phyloP scores from a whole-genome alignment of 1,140 invertebrate genomes.

The Platorchestia sp. region DNA sequence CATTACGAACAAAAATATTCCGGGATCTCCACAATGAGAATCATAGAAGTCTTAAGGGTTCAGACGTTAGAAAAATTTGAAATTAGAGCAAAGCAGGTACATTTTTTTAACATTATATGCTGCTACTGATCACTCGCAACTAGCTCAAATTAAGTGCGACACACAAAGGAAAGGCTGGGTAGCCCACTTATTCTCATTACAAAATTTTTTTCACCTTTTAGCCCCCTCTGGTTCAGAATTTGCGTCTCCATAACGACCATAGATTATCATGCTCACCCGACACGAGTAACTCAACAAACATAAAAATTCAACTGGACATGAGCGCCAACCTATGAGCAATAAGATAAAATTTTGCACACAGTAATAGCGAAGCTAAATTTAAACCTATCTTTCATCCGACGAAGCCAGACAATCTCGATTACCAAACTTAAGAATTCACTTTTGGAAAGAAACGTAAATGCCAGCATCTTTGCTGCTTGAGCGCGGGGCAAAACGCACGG shows the following conservation, averaged over 20 bases:
- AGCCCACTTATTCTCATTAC: no score
- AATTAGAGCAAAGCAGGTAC: background rate
- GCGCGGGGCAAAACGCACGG: background rate
- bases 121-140: background rate
- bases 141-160: background rate
- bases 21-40: background rate
- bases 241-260: no score
- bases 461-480: background rate
- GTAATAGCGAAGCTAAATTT: background rate
- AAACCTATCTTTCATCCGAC: background rate
- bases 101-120: background rate
- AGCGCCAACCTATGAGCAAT: background rate
- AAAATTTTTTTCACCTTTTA: no score
- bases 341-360: background rate
- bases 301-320: background rate
- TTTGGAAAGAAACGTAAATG: background rate
- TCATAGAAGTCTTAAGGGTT: background rate
- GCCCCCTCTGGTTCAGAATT: no score
- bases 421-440: background rate
- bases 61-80: background rate
- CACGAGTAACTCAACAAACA: background rate
- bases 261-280: background rate
- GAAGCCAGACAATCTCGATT: background rate
- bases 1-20: background rate
- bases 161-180: no score